A percentile compares a stretch with the other conserved stretches of the same genome.
These are phyloP conservation scores for Clistopyga incitator DNA, from an alignment of 2,888 invertebrate species.

Conservation along the genomic window DNA sequence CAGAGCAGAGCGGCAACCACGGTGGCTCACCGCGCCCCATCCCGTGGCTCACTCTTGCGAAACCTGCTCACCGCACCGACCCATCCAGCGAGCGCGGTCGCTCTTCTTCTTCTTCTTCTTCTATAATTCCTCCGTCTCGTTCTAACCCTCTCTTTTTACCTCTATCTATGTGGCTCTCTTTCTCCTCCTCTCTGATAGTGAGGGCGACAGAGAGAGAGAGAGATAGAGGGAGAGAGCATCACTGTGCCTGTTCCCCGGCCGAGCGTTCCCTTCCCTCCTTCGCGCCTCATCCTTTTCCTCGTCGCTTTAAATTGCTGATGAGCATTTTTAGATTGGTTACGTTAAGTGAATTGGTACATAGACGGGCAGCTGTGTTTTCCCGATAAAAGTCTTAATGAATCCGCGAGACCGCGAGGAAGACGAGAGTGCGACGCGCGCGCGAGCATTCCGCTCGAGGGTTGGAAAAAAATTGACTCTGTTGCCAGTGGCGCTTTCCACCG, in stretches of 20 bases:
- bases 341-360: conserved; percentile 84
- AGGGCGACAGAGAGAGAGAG: too few species aligned
- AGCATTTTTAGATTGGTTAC: conserved; percentile 84
- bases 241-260: conserved; percentile 38
- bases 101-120: conserved; percentile 52
- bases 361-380: conserved; percentile 81
- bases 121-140: conserved; percentile 43
- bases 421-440: conserved; percentile 29
- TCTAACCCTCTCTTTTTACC: conserved; percentile 41
- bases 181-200: conserved; percentile 64
- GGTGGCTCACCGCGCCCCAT: conserved; percentile 66
- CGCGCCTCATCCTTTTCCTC: conserved; percentile 41
- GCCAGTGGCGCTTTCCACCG: conserved; percentile 19
- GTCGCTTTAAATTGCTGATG: conserved; percentile 84
- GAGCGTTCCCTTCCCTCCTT: conserved; percentile 57
- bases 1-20: conserved; percentile 61
- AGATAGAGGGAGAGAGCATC: too few species aligned
- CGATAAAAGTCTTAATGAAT: conserved; percentile 79
- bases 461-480: conserved; percentile 62
- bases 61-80: conserved; percentile 60
- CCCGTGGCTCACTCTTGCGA: conserved; percentile 56
- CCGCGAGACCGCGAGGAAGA: conserved; percentile 56
- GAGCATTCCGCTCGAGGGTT: conserved; percentile 17
- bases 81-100: conserved; percentile 42
- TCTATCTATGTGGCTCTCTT: conserved; percentile 66